phyloP scores from a whole-genome alignment of 2,888 invertebrate genomes.

The Lycophotia porphyrea region DNA sequence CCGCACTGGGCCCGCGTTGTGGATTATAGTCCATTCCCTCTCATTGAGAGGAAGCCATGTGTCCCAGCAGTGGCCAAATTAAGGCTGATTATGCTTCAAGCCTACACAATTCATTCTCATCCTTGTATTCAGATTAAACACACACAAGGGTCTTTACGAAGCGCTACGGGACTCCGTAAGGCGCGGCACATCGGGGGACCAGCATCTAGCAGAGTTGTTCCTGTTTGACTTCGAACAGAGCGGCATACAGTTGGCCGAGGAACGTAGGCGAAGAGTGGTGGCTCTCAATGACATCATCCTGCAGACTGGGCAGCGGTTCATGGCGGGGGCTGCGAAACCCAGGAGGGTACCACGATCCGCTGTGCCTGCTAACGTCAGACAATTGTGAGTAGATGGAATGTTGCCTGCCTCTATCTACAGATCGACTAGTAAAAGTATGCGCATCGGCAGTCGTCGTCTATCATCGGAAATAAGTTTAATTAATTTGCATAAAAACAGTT shows the following conservation, averaged over 20 bases:
- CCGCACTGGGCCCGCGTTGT: no score
- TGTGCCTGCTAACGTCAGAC: conserved; percentile 93
- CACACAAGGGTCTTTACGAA: conserved; percentile 95
- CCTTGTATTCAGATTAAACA: conserved; percentile 93
- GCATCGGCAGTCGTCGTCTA: neutral
- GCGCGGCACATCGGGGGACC: conserved; percentile 95
- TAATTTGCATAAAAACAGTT: neutral
- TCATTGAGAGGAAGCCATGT: no score
- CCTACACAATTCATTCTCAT: neutral
- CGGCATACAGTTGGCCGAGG: conserved; percentile 97
- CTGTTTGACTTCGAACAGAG: conserved; percentile 99
- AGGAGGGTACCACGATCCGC: conserved; percentile 91
- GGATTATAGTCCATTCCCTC: no score
- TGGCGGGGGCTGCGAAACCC: conserved; percentile 93
- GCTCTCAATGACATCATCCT: conserved; percentile 96
- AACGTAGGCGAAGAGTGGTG: conserved; percentile 94
- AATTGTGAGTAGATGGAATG: conserved; percentile 91
- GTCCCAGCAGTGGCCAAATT: no score
- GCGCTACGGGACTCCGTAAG: conserved; percentile 93
- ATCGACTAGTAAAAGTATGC: neutral
- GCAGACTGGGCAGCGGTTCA: conserved; percentile 95
- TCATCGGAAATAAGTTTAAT: neutral
- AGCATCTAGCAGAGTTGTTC: conserved; percentile 96
- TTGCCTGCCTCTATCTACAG: neutral
- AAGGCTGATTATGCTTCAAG: no score